Conservation (phyloP, 2,113 vertebrate genomes). For the Peromyscus leucopus region DNA sequence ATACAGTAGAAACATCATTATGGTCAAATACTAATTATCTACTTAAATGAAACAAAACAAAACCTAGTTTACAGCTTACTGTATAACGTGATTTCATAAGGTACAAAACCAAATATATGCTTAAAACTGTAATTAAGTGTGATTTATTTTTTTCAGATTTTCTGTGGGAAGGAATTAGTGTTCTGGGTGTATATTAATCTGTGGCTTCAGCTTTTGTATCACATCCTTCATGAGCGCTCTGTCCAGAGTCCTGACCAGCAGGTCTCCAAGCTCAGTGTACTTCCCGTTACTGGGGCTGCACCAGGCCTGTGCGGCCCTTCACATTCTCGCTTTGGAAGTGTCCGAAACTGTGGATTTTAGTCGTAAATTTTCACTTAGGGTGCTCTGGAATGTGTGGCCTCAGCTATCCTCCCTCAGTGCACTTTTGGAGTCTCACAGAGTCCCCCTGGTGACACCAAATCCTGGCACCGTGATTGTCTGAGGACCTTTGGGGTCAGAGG, state of each 20-base stretch:
- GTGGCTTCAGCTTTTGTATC: background rate
- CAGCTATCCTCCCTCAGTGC: background rate
- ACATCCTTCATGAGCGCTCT: background rate
- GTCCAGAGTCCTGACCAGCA: background rate
- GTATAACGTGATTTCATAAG: slow-evolving; percentile 50
- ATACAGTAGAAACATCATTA: slow-evolving; percentile 78
- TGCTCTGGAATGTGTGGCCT: background rate
- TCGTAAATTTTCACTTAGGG: background rate
- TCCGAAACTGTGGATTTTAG: background rate
- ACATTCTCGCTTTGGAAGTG: background rate
- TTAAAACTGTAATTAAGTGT: slow-evolving; percentile 67
- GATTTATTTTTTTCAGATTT: background rate
- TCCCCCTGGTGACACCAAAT: background rate
- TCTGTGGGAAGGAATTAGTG: background rate
- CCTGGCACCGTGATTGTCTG: background rate
- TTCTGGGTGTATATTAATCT: slow-evolving; percentile 32
- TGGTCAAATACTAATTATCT: slow-evolving; percentile 79
- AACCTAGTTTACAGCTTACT: slow-evolving; percentile 57
- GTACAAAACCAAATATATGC: slow-evolving; percentile 54
- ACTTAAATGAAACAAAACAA: slow-evolving; percentile 74
- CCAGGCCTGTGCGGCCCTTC: background rate
- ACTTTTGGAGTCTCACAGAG: background rate
- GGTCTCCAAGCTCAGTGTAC: background rate
- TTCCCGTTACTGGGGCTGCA: background rate
- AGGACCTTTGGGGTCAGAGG: background rate